These are phyloP conservation scores for Podarcis lilfordi DNA, from an alignment of 2,797 vertebrate species.

Conservation along the genomic window DNA sequence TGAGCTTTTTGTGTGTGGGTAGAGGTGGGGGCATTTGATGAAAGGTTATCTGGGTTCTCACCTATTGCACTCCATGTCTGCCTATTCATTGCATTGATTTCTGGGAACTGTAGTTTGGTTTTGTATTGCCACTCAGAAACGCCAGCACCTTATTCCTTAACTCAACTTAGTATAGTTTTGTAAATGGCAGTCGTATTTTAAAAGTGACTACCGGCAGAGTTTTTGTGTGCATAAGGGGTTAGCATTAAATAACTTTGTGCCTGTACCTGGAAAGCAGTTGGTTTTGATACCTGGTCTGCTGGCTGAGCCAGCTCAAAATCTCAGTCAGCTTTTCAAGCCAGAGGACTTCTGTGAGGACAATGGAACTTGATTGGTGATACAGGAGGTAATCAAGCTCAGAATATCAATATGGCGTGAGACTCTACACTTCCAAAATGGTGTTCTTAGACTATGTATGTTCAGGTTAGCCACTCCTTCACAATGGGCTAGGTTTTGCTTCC, in stretches of 20 bases:
- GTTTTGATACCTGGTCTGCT: background rate
- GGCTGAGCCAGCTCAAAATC: background rate
- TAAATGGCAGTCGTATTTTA: background rate
- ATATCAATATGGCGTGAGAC: background rate
- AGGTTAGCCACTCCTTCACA: no score
- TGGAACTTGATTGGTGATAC: background rate
- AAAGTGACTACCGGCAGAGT: background rate
- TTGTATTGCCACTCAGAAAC: background rate
- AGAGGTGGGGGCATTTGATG: background rate
- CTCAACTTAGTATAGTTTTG: background rate
- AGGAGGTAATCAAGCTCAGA: background rate
- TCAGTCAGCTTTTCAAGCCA: background rate
- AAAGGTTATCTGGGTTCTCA: background rate
- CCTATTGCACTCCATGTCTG: background rate
- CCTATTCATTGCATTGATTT: background rate
- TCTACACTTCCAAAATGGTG: slow-evolving; percentile 32
- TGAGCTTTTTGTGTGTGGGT: background rate
- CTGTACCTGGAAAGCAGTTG: background rate
- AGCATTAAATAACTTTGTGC: background rate
- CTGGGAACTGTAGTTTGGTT: background rate
- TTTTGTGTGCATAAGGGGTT: background rate
- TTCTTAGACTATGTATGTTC: slow-evolving; percentile 3
- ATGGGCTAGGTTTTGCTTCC: no score
- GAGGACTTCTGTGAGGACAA: background rate
- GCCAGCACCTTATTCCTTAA: background rate